Evolutionary conservation across 1,140 invertebrate species (phyloP).

Genomic region (Pachypsylla venusta): DNA sequence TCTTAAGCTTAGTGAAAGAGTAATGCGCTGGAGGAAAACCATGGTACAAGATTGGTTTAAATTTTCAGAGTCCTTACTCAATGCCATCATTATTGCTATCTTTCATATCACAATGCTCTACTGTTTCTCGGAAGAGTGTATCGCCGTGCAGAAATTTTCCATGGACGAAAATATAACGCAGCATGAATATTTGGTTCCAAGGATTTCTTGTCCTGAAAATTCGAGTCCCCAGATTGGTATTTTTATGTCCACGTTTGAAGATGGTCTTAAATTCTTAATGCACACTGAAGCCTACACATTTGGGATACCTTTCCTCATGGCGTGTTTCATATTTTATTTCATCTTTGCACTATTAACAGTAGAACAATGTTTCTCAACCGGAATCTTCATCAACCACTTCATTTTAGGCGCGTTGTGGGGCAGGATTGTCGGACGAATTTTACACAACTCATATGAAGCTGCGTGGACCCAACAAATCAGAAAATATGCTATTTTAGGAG

Average conservation of each 20-base stretch:
- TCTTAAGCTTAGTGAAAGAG: no score
- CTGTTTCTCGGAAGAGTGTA: background rate
- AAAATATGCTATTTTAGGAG: background rate
- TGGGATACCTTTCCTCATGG: background rate
- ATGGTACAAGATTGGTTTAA: no score
- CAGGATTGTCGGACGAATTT: background rate
- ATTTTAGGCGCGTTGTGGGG: background rate
- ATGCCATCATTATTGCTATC: background rate
- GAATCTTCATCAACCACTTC: background rate
- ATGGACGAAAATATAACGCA: no score
- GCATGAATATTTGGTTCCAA: no score
- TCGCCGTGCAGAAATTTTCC: no score
- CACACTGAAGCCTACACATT: background rate
- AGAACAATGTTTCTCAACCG: background rate
- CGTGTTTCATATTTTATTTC: background rate
- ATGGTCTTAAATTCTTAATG: background rate
- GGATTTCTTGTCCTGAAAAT: background rate
- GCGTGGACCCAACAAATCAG: background rate
- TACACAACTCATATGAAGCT: background rate
- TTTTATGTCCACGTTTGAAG: background rate
- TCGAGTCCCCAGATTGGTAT: background rate
- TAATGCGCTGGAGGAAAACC: no score
- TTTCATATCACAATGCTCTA: background rate
- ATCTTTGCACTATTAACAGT: background rate
- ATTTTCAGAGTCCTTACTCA: background rate